Evolutionary conservation across 1,140 invertebrate genomes (phyloP).

Genomic region (Pararge aegeria): DNA sequence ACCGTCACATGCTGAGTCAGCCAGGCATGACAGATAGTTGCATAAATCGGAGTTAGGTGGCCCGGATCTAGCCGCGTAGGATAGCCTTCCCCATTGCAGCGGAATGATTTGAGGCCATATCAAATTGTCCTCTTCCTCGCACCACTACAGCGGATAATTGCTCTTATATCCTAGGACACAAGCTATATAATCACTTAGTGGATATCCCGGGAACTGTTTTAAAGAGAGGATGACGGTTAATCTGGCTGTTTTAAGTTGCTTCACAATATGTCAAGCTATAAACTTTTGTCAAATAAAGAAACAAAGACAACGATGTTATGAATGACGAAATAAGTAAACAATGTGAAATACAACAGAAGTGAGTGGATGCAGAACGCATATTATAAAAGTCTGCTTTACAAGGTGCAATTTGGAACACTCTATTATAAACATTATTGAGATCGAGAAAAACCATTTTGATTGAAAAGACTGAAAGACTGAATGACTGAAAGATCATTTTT

Average conservation of each 20-base stretch:
- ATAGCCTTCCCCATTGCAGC: slow-evolving; percentile 67
- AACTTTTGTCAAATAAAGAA: slow-evolving; percentile 5
- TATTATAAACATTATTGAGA: no score
- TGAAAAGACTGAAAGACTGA: no score
- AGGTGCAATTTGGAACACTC: no score
- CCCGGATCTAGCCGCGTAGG: slow-evolving; percentile 62
- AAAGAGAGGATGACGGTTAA: slow-evolving; percentile 53
- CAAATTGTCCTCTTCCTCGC: slow-evolving; percentile 73
- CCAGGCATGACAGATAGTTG: slow-evolving; percentile 23
- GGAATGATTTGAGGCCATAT: slow-evolving; percentile 74
- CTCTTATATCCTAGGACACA: slow-evolving; percentile 54
- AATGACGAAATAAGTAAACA: background rate
- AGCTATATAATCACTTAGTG: slow-evolving; percentile 48
- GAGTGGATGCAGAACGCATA: no score
- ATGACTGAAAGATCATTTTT: no score
- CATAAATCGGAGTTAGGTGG: slow-evolving; percentile 49
- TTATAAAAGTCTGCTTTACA: no score
- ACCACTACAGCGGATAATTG: slow-evolving; percentile 50
- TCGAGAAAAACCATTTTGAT: no score
- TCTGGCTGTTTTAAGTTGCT: slow-evolving; percentile 26
- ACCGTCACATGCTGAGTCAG: slow-evolving; percentile 15
- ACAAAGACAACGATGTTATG: background rate
- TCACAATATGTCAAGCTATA: slow-evolving; percentile 16
- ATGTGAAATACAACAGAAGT: no score
- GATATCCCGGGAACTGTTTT: slow-evolving; percentile 53